phyloP scores from a whole-genome alignment of 2,113 vertebrate genomes.

The Lampris incognitus region DNA sequence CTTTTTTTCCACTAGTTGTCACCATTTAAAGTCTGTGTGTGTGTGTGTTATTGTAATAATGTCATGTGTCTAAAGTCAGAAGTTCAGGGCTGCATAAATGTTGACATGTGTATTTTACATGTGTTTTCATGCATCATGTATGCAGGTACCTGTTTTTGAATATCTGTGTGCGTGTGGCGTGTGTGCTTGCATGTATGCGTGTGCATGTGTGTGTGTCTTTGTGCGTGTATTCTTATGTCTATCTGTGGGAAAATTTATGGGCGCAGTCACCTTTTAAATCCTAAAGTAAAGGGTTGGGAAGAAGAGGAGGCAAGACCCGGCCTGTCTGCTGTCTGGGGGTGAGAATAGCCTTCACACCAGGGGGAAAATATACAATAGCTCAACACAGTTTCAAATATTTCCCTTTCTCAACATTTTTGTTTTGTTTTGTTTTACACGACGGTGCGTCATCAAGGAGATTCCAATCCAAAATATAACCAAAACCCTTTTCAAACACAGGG shows the following conservation, averaged over 20 bases:
- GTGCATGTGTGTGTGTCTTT: background rate
- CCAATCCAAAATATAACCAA: too few relatives aligned
- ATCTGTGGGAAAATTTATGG: background rate
- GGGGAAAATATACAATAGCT: too few relatives aligned
- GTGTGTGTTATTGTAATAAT: too few relatives aligned
- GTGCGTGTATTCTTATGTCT: background rate
- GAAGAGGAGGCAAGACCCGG: conserved; percentile 18
- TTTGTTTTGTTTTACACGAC: too few relatives aligned
- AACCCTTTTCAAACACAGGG: too few relatives aligned
- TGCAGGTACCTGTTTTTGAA: background rate
- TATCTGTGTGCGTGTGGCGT: conserved; percentile 7
- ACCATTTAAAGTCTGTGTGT: too few relatives aligned
- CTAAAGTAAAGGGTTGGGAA: conserved; percentile 16
- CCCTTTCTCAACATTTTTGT: too few relatives aligned
- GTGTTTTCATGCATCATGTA: background rate
- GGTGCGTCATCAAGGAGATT: too few relatives aligned
- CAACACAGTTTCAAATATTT: too few relatives aligned
- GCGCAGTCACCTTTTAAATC: background rate
- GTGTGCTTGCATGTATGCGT: conserved; percentile 2
- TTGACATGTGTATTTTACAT: background rate
- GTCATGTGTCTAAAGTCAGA: too few relatives aligned
- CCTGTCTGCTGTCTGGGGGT: conserved; percentile 13
- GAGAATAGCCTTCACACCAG: background rate
- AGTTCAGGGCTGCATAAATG: too few relatives aligned
- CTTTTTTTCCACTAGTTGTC: too few relatives aligned